Evolutionary conservation across 2,888 invertebrate species (phyloP), one percentile per base, ranked within the genome.

Genomic region (Rosalia funebris): DNA sequence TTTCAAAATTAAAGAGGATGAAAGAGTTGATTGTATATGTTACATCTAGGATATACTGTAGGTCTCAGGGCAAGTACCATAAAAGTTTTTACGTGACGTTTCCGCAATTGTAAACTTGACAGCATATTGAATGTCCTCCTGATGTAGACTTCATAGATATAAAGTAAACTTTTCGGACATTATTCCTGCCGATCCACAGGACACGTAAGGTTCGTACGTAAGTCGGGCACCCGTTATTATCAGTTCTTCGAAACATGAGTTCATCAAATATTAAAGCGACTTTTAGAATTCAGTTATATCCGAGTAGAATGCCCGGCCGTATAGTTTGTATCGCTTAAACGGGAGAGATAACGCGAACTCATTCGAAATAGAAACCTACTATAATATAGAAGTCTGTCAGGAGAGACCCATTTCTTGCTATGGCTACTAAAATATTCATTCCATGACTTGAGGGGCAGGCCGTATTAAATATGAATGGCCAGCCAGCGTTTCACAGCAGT

Each of bases 371-470:
- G 62, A 65, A 65, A 60, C 62, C 50, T 63, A 60, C 57, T 53
- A 64, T 64, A 66, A 64, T 70, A 66, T 69, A 70, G 60, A 34
- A 60, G 63, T 46, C 63, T 71, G 71, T 69, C 72, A 72, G 69
- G 59, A 60, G 70, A 71, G 72, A 71, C 70, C 70, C 70, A 71
- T 74, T 74, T 68, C 72, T 74, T 73, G 70, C 69, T 68, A 61
- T 64, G 55, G 62, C 66, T 70, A 48, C 66, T 75, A 70, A 75
- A 75, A 75, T 75, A 75, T 75, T 75, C 72, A 75, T 72, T 66
- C 68, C 67, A 66, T 68, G 74, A 73, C 73, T 75, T 71, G 71
- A 71, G 74, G 73, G 74, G 69, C 70, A 65, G 63, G 64, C 62
- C 55, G 63, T 60, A 75, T 75, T 73, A 75, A 75, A 75, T 75